Conservation (phyloP, 2,797 vertebrate species). For the Gymnocypris eckloni region DNA sequence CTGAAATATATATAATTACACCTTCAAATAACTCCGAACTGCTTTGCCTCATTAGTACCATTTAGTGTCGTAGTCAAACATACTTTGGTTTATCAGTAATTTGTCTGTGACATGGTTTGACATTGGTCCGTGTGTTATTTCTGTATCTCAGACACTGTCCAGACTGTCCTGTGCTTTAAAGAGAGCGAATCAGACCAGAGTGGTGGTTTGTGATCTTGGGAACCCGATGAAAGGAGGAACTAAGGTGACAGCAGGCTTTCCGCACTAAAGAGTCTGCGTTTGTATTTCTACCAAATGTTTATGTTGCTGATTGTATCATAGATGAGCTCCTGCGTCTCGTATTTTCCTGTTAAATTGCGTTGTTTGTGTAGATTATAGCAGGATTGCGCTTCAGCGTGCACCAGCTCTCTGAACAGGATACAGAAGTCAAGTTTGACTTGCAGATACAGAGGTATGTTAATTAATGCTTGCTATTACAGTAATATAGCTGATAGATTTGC, state of each 20-base stretch:
- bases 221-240: constrained; percentile 97
- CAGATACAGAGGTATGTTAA: constrained; percentile 88
- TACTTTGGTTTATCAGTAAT: neutral
- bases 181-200: constrained; percentile 92
- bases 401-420: constrained; percentile 94
- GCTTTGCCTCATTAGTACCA: neutral
- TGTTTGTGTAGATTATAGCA: constrained; percentile 81
- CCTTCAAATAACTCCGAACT: neutral
- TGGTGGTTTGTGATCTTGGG: constrained; percentile 95
- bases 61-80: neutral
- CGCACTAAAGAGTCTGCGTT: neutral
- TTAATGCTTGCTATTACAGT: neutral
- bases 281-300: neutral
- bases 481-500: neutral
- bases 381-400: constrained; percentile 92
- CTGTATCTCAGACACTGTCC: constrained; percentile 71
- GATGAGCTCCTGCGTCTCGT: neutral
- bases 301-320: neutral
- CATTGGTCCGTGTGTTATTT: neutral
- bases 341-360: neutral
- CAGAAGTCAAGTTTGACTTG: constrained; percentile 89
- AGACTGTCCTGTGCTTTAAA: constrained; percentile 93
- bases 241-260: constrained; percentile 72
- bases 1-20: neutral
- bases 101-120: neutral